Percentiles rank a stretch among this genome's conserved stretches.
Evolutionary conservation across 2,888 invertebrate genomes (phyloP).

Genomic region (Plebejus argus): DNA sequence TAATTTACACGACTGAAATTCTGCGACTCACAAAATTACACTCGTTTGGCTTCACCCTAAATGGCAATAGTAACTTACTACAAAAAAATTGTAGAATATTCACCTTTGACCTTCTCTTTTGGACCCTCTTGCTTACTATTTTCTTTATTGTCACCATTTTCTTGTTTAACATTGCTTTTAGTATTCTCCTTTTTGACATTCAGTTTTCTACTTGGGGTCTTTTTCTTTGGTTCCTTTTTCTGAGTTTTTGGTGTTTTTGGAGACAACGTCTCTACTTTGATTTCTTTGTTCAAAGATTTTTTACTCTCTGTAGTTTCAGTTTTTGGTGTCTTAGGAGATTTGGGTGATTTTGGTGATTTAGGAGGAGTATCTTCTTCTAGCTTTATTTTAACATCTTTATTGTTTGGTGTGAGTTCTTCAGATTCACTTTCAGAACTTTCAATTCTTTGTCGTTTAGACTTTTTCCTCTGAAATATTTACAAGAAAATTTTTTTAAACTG

Average conservation of each 20-base stretch:
- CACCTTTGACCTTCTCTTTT: constrained; percentile 51
- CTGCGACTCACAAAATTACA: too few species aligned
- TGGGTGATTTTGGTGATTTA: constrained; percentile 54
- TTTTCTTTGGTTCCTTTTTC: constrained; percentile 37
- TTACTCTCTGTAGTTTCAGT: constrained; percentile 50
- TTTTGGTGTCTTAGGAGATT: constrained; percentile 62
- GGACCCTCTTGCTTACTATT: constrained; percentile 41
- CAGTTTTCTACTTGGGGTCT: constrained; percentile 28
- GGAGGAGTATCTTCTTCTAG: constrained; percentile 48
- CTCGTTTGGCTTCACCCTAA: too few species aligned
- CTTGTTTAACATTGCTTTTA: constrained; percentile 40
- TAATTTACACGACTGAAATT: too few species aligned
- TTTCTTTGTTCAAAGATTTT: constrained; percentile 36
- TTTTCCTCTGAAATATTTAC: constrained; percentile 55
- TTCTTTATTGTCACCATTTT: constrained; percentile 35
- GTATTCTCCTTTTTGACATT: constrained; percentile 40
- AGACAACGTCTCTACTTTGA: constrained; percentile 41
- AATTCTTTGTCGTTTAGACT: constrained; percentile 63
- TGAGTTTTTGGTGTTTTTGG: constrained; percentile 39
- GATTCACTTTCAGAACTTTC: constrained; percentile 67
- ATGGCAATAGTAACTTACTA: too few species aligned
- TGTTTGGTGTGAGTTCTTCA: constrained; percentile 43
- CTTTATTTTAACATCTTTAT: constrained; percentile 36
- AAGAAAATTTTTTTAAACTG: too few species aligned
- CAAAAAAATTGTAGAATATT: constrained; percentile 24